Evolutionary conservation across 23 tunicate genomes (phyloP).

Genomic region (Halocynthia aurantium): DNA sequence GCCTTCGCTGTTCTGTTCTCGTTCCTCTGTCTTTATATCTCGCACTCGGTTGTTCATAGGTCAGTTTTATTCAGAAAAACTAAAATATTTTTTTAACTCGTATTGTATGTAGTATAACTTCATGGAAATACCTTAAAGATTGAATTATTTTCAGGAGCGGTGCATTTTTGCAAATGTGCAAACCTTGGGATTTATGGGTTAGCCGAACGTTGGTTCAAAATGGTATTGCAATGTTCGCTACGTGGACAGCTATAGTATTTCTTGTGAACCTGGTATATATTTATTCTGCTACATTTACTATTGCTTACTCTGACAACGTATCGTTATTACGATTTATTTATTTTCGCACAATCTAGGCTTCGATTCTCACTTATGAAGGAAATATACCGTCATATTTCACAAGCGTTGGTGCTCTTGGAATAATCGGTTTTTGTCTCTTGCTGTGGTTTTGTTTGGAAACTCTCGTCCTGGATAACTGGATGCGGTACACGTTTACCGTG

Average conservation of each 20-base stretch:
- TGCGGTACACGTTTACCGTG: constrained; percentile 55
- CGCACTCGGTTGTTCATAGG: constrained; percentile 43
- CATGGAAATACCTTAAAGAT: background rate
- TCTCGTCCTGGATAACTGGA: constrained; percentile 52
- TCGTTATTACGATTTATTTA: background rate
- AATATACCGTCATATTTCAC: constrained; percentile 26
- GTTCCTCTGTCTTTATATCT: constrained; percentile 27
- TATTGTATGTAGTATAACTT: background rate
- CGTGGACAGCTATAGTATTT: constrained; percentile 42
- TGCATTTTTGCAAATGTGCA: constrained; percentile 46
- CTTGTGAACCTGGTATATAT: constrained; percentile 39
- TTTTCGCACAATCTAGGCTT: constrained; percentile 20
- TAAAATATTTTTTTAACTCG: background rate
- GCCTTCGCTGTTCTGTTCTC: constrained; percentile 39
- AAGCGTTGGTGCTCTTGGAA: constrained; percentile 22
- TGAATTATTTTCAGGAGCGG: constrained; percentile 39
- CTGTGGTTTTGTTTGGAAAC: constrained; percentile 54
- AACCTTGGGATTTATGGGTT: constrained; percentile 86
- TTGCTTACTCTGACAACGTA: background rate
- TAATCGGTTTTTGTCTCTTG: constrained; percentile 28
- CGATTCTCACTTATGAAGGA: constrained; percentile 33
- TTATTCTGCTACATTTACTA: background rate
- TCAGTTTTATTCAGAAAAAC: constrained; percentile 8
- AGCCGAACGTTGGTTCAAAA: constrained; percentile 63
- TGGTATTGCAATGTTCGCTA: constrained; percentile 39